Evolutionary conservation across 2,888 invertebrate genomes (phyloP).

Genomic region (Salticus scenicus): DNA sequence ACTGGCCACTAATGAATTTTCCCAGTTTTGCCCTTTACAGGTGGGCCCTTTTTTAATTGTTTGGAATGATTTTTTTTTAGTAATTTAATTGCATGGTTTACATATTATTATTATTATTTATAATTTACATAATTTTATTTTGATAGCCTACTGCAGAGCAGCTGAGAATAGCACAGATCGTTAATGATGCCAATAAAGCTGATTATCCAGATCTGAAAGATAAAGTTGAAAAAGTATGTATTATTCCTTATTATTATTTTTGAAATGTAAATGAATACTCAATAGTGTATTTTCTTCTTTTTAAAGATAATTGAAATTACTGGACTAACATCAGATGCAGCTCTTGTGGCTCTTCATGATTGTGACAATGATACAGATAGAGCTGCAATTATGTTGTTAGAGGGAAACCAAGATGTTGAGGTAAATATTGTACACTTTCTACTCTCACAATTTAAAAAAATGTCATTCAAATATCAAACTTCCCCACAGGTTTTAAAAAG

Average conservation of each 20-base stretch:
- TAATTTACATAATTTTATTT: neutral
- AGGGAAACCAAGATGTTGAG: constrained; percentile 81
- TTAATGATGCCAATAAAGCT: constrained; percentile 80
- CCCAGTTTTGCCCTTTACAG: too few relatives aligned
- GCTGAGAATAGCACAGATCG: constrained; percentile 88
- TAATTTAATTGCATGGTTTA: too few relatives aligned
- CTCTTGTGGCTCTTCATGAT: constrained; percentile 93
- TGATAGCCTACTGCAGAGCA: constrained; percentile 88
- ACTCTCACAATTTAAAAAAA: too few relatives aligned
- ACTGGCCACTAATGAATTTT: too few relatives aligned
- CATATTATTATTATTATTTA: neutral
- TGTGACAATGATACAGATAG: constrained; percentile 90
- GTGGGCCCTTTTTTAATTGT: too few relatives aligned
- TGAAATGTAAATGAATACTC: too few relatives aligned
- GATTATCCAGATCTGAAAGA: constrained; percentile 81
- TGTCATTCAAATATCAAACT: too few relatives aligned
- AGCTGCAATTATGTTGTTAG: constrained; percentile 87
- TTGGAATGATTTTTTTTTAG: too few relatives aligned
- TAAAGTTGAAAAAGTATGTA: constrained; percentile 82
- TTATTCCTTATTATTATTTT: too few relatives aligned
- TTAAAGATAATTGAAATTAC: constrained; percentile 91
- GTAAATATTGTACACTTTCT: constrained; percentile 75
- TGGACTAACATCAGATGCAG: constrained; percentile 90
- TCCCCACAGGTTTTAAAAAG: too few relatives aligned
- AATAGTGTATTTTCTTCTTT: neutral